Evolutionary conservation across 92 coral and sea anemone species (phyloP).

Genomic region (Porites cylindrica): DNA sequence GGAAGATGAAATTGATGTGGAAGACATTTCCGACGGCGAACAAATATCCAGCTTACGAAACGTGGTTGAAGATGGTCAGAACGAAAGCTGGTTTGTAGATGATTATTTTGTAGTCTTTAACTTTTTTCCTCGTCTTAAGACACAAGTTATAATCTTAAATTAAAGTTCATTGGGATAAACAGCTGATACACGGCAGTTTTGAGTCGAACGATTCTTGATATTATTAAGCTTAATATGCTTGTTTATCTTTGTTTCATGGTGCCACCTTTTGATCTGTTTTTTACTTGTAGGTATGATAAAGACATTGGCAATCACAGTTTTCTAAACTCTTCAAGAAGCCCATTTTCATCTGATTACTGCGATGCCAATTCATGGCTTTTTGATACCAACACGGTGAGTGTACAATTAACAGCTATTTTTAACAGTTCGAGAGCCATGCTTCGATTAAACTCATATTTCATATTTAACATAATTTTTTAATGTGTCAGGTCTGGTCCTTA

Average conservation of each 20-base stretch:
- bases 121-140: background rate
- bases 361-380: conserved; percentile 83
- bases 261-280: background rate
- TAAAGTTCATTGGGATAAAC: no score
- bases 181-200: no score
- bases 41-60: conserved; percentile 65
- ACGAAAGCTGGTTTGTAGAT: conserved; percentile 45
- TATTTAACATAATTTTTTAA: background rate
- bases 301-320: conserved; percentile 35
- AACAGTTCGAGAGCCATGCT: background rate
- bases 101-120: background rate
- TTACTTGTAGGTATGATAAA: conserved; percentile 40
- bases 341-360: conserved; percentile 83
- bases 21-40: conserved; percentile 78
- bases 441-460: no score
- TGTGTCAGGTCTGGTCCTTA: conserved; percentile 82
- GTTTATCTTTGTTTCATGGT: no score
- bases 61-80: conserved; percentile 47
- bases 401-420: background rate
- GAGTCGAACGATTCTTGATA: no score
- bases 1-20: conserved; percentile 87
- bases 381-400: conserved; percentile 77
- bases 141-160: no score
- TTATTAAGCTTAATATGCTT: no score
- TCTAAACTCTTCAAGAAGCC: conserved; percentile 47